Conservation (phyloP, 2,113 vertebrate genomes). For the Pleuronectes platessa region DNA sequence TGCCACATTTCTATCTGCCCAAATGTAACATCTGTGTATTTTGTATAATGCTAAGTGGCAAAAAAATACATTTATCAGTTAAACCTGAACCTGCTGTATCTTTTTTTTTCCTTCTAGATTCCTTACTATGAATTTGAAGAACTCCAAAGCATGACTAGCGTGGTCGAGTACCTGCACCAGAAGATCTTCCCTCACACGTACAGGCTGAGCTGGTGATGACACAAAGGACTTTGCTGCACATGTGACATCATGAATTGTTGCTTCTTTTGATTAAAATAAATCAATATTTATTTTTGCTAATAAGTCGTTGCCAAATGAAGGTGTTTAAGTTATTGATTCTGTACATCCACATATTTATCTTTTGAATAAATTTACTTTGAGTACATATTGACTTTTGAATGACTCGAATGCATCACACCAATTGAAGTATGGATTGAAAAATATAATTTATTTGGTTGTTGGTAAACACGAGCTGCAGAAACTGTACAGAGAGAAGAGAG, state of each 20-base stretch:
- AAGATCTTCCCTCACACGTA: conserved; percentile 88
- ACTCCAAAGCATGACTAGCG: conserved; percentile 68
- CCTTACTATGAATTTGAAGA: conserved; percentile 88
- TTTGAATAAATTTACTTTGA: conserved; percentile 56
- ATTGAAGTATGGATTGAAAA: conserved; percentile 65
- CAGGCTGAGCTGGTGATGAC: conserved; percentile 78
- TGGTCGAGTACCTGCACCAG: conserved; percentile 89
- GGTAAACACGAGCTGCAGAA: conserved; percentile 51
- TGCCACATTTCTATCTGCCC: too few relatives aligned
- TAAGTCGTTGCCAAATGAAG: background rate
- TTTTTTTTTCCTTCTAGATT: conserved; percentile 79
- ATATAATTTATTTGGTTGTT: conserved; percentile 79
- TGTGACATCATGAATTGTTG: background rate
- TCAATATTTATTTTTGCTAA: conserved; percentile 46
- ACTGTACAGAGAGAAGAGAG: conserved; percentile 75
- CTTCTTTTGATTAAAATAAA: background rate
- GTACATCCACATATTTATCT: conserved; percentile 9
- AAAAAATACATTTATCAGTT: background rate
- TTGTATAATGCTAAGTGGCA: too few relatives aligned
- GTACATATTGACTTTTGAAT: conserved; percentile 7
- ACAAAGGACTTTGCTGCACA: fast-evolving
- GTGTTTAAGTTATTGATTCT: conserved; percentile 35
- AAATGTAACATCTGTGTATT: too few relatives aligned
- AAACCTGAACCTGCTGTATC: background rate
- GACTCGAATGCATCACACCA: conserved; percentile 39